Evolutionary conservation across 2,888 invertebrate genomes (phyloP), one percentile per base, ranked within the genome.

Genomic region (Diplazon laetatorius): DNA sequence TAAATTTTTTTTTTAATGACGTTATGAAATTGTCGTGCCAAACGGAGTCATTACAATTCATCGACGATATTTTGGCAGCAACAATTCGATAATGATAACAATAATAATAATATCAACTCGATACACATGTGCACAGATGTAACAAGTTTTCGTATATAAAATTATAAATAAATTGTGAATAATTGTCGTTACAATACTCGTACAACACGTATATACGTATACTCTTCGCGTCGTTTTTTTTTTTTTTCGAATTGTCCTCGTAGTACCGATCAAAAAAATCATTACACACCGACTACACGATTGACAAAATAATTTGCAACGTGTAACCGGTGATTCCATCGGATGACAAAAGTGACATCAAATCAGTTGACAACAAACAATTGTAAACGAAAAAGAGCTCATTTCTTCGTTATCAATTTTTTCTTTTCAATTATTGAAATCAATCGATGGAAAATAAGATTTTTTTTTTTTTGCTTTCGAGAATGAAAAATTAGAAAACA

Each of bases 361-460:
- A 12, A 10, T 57, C 37, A 35, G 12, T 1, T 3, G 18, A 20
- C 20, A 16, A 70, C 39, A 8, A 76, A 70, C 66, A 60, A 46
- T 72, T 52, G 48, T 66, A 30, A 22, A 60, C 66, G 60, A 76
- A 76, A 65, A 76, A 63, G 76, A 76, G 76, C 72, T 71, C 76
- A 76, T 76, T 72, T 55, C 60, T 76, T 66, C 72, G 55, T 42
- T 50, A 62, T 44, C 35, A 55, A 66, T 59, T 66, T 60, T 77
- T 18, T 50, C 12, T 35, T 16, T 18, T 16, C 35, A 6, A 37
- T 18, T 37, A 12, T 35, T 37, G 37, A 12, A 57, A 16, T 8
- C 1, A 16, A 37, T 10, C 6, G 30, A 6, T 5, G 4, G 30
- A 30, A 30, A 30, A 5, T 2, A 30, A 30, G 6, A 30, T 30